phyloP scores from a whole-genome alignment of 2,797 vertebrate genomes.

The Hippoglossus hippoglossus region DNA sequence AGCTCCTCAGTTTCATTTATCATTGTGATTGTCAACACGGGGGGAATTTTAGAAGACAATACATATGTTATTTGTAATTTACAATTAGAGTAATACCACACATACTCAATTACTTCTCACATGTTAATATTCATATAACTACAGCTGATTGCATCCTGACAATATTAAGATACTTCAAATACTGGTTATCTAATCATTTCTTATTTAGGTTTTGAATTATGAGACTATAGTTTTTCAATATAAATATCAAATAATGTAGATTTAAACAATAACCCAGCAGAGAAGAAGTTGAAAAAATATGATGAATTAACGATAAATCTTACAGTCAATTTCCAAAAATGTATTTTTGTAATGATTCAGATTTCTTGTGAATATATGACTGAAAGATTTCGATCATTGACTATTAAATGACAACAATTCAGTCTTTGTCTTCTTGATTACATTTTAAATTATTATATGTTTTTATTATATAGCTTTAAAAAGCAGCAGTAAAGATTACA shows the following conservation, averaged over 20 bases:
- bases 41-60: background rate
- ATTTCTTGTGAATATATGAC: too few species aligned
- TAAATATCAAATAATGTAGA: background rate
- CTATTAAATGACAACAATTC: background rate
- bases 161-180: background rate
- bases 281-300: background rate
- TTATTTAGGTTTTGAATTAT: background rate
- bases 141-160: background rate
- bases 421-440: background rate
- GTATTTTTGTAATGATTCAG: too few species aligned
- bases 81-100: background rate
- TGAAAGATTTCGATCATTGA: too few species aligned
- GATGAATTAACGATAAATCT: background rate
- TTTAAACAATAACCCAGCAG: too few species aligned
- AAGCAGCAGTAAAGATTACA: too few species aligned
- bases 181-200: background rate
- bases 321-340: background rate
- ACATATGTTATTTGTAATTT: background rate
- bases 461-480: too few species aligned
- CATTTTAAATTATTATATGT: background rate
- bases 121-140: conserved; percentile 2
- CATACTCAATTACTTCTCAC: background rate
- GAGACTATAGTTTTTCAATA: background rate
- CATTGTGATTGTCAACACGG: conserved; percentile 8
- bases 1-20: conserved; percentile 1